These are phyloP conservation scores for Ferrisia virgata DNA, from an alignment of 2,888 invertebrate genomes.

Conservation along the genomic window DNA sequence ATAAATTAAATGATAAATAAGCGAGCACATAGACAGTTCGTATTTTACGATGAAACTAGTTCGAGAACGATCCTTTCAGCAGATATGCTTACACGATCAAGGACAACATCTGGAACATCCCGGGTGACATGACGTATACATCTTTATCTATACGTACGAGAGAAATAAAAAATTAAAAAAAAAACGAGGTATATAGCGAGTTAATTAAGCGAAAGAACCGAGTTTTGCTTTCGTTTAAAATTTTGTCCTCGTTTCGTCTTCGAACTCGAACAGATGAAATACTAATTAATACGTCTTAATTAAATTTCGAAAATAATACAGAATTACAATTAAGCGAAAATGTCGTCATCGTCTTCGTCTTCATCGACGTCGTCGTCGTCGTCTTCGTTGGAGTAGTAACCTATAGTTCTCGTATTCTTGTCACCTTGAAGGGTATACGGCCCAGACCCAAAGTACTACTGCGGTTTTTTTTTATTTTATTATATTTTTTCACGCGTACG, in stretches of 20 bases:
- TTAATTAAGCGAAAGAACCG: neutral
- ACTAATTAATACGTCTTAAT: constrained; percentile 17
- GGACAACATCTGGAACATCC: constrained; percentile 20
- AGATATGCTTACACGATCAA: neutral
- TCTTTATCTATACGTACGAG: no score
- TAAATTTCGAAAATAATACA: neutral
- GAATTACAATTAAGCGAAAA: neutral
- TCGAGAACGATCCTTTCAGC: neutral
- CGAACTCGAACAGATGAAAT: neutral
- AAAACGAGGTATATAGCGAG: no score
- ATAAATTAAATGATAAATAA: no score
- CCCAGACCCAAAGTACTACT: neutral
- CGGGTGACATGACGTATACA: neutral
- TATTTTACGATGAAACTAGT: neutral
- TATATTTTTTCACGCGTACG: no score
- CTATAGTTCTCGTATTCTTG: neutral
- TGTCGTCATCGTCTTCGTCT: neutral
- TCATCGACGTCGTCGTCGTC: neutral
- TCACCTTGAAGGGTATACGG: neutral
- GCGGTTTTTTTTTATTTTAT: neutral
- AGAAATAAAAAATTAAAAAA: neutral
- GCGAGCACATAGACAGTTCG: neutral
- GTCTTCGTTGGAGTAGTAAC: neutral
- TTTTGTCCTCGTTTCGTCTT: neutral
- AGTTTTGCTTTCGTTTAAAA: constrained; percentile 3